phyloP scores from a whole-genome alignment of 1,140 invertebrate species.

The Dendroctonus ponderosae region DNA sequence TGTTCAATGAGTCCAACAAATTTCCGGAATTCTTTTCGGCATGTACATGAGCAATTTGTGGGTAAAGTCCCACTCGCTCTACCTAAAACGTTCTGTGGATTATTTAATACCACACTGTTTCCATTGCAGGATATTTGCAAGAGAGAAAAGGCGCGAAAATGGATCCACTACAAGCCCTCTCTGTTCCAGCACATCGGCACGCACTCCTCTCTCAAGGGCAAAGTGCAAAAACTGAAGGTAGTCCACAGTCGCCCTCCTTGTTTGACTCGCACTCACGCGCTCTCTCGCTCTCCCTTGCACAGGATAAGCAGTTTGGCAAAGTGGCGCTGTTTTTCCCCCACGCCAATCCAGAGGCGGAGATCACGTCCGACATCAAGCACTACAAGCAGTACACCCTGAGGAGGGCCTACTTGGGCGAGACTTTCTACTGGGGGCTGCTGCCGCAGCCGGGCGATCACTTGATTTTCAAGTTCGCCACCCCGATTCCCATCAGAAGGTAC shows the following conservation, averaged over 20 bases:
- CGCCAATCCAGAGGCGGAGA: conserved; percentile 72
- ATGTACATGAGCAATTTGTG: too few species aligned
- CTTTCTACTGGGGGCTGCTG: conserved; percentile 89
- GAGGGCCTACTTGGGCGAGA: conserved; percentile 83
- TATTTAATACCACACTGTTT: conserved; percentile 27
- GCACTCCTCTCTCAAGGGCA: conserved; percentile 93
- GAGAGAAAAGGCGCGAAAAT: conserved; percentile 74
- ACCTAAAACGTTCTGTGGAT: too few species aligned
- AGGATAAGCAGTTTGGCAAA: conserved; percentile 93
- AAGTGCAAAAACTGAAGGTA: conserved; percentile 95
- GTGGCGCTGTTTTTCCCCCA: conserved; percentile 79
- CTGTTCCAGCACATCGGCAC: conserved; percentile 96
- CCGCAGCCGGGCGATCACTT: conserved; percentile 82
- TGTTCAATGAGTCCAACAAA: too few species aligned
- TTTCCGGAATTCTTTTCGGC: too few species aligned
- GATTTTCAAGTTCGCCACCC: conserved; percentile 77
- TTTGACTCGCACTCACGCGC: too few species aligned
- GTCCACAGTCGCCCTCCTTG: conserved; percentile 4
- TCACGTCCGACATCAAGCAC: conserved; percentile 76
- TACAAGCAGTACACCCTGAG: conserved; percentile 82
- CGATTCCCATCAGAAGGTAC: conserved; percentile 74
- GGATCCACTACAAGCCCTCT: conserved; percentile 88
- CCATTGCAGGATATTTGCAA: conserved; percentile 80
- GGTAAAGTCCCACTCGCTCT: too few species aligned
- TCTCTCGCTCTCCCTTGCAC: conserved; percentile 6